These are phyloP conservation scores for Ophioninae sp. DNA, from an alignment of 2,888 invertebrate species.

Conservation along the genomic window DNA sequence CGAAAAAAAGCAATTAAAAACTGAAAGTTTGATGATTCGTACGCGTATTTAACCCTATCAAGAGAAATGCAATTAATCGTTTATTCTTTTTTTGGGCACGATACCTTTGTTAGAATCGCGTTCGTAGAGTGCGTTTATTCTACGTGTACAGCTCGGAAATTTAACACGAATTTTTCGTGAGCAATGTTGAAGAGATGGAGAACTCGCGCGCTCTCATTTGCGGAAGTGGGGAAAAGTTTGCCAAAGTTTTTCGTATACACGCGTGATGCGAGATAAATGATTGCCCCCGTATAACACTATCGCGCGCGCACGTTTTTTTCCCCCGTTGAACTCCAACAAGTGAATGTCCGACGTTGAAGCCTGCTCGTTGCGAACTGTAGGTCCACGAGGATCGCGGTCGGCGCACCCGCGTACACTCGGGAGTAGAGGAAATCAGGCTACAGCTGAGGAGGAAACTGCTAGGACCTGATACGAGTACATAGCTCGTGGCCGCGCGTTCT, in stretches of 20 bases:
- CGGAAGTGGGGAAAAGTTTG: background rate
- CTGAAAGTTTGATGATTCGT: too few species aligned
- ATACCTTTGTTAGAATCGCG: too few species aligned
- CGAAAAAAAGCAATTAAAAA: too few species aligned
- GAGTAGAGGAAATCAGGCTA: slow-evolving; percentile 18
- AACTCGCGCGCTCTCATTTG: background rate
- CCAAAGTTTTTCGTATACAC: background rate
- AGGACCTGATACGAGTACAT: slow-evolving; percentile 22
- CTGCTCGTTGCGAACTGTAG: slow-evolving; percentile 50
- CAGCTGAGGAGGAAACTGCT: slow-evolving; percentile 16
- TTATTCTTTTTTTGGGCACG: too few species aligned
- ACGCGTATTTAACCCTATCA: too few species aligned
- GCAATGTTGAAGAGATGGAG: background rate
- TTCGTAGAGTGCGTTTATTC: too few species aligned
- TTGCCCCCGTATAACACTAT: too few species aligned
- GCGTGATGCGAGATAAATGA: too few species aligned
- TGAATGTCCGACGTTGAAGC: slow-evolving; percentile 26
- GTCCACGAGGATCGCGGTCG: slow-evolving; percentile 5
- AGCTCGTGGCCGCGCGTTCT: background rate
- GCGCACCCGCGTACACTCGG: background rate
- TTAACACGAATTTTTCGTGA: too few species aligned
- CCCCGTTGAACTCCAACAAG: background rate
- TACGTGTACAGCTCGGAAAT: too few species aligned
- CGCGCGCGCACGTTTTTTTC: background rate
- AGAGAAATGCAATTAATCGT: too few species aligned